Base-by-base conservation (phyloP, 2,888 invertebrate genomes). In the Oscheius onirici region DNA sequence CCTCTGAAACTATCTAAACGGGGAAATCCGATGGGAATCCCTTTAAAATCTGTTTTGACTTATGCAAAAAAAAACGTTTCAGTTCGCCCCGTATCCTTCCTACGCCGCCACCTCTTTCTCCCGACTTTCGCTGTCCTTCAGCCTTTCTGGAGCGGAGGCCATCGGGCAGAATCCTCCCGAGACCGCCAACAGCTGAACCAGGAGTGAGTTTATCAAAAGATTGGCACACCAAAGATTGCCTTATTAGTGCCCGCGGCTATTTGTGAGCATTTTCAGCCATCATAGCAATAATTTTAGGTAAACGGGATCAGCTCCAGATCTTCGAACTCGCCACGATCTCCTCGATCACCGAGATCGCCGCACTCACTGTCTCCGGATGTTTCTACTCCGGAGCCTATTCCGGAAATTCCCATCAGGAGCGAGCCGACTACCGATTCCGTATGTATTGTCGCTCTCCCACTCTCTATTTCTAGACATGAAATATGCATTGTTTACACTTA, bases 61-160 rank as follows among this genome's bases (percentile, higher is more conserved):
- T 8, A 20, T 41, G 43, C 17, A n/a, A 20, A 22, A 43, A 3
- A n/a, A 15, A n/a, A n/a, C 11, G 26, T 63, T 63, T 26, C 63
- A 63, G 79, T 17, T 77, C 77, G 0, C 84, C 84, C 0, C 69
- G 84, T 24, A 80, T 83, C 49, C 73, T 84, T 24, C 84, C 84
- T 0, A 82, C 83, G 2, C 84, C 84, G 10, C 84, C 84, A 11
- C 83, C 83, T 3, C 52, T 77, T 3, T 80, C 80, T 49, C 80
- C 80, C 11, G 80, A 80, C 57, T 76, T 77, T 63, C 57, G 72
- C 44, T 68, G 76, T 75, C 77, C 80, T 11, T 76, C 75, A 24
- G 74, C 80, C 1, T 69, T 71, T 22, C 51, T 80, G 28, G 80
- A 80, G 41, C 65, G 80, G 22, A 44, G 80, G 41, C 75, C 80